A percentile compares a stretch with the other conserved stretches of the same genome.
Conservation (phyloP, 2,113 vertebrate genomes). For the Rhegmatorhina hoffmannsi region DNA sequence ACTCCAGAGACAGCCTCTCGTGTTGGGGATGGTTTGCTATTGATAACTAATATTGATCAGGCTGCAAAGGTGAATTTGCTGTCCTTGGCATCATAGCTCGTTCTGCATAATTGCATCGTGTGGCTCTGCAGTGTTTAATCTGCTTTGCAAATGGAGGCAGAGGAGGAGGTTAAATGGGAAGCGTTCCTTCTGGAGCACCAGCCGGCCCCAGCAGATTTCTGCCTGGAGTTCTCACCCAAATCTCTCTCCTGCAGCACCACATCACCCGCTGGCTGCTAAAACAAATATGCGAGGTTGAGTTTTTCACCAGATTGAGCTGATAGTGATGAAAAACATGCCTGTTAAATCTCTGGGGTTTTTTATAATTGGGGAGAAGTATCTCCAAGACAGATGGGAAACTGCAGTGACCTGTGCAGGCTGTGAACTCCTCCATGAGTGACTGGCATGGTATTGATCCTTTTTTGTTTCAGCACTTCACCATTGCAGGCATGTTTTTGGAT, state of each 20-base stretch:
- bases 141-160: slow-evolving; percentile 50
- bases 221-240: slow-evolving; percentile 63
- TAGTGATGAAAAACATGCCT: slow-evolving; percentile 67
- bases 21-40: background rate
- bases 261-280: slow-evolving; percentile 67
- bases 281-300: slow-evolving; percentile 64
- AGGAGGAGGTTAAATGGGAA: slow-evolving; percentile 66
- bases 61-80: background rate
- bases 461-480: background rate
- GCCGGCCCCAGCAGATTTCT: slow-evolving; percentile 62
- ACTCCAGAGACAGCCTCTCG: background rate
- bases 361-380: slow-evolving; percentile 54
- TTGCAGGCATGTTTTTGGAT: background rate
- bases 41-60: slow-evolving; percentile 26
- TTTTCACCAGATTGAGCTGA: slow-evolving; percentile 64
- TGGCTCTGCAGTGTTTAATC: slow-evolving; percentile 38
- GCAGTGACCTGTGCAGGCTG: slow-evolving; percentile 35
- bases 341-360: slow-evolving; percentile 54
- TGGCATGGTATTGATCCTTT: slow-evolving; percentile 29
- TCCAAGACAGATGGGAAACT: slow-evolving; percentile 47
- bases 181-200: slow-evolving; percentile 60
- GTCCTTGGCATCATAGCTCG: background rate
- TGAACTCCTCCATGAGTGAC: background rate
- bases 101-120: slow-evolving; percentile 13
- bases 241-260: slow-evolving; percentile 50